Evolutionary conservation across 2,888 invertebrate species (phyloP).

Genomic region (Erannis defoliaria): DNA sequence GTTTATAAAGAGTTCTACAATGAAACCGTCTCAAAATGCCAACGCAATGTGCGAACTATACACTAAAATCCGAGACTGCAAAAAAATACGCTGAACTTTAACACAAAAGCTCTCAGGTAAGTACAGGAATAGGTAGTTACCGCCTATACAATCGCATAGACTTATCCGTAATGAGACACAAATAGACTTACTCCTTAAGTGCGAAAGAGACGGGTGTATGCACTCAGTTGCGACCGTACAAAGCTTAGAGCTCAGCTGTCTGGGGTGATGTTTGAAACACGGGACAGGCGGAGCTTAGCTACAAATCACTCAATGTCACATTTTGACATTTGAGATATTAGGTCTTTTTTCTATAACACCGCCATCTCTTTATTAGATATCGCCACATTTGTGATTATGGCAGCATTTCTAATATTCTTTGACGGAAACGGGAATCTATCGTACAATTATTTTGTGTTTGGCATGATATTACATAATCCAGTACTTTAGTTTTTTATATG

Average conservation of each 20-base stretch:
- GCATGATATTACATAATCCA: too few relatives aligned
- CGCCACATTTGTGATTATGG: slow-evolving; percentile 28
- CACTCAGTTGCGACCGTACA: slow-evolving; percentile 74
- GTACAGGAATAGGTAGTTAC: slow-evolving; percentile 78
- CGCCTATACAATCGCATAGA: slow-evolving; percentile 81
- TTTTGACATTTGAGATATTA: slow-evolving; percentile 88
- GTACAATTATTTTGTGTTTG: neutral
- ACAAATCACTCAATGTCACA: slow-evolving; percentile 88
- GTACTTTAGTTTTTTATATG: too few relatives aligned
- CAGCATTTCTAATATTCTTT: slow-evolving; percentile 12
- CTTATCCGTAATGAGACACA: slow-evolving; percentile 73
- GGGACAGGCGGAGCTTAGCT: slow-evolving; percentile 88
- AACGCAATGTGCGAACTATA: slow-evolving; percentile 48
- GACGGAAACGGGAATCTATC: neutral
- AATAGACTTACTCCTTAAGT: slow-evolving; percentile 58
- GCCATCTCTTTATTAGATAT: slow-evolving; percentile 72
- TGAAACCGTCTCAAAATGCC: slow-evolving; percentile 34
- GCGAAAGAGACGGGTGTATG: slow-evolving; percentile 74
- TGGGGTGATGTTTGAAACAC: slow-evolving; percentile 87
- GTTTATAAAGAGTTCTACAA: slow-evolving; percentile 28
- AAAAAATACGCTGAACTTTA: slow-evolving; percentile 83
- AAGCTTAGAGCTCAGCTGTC: slow-evolving; percentile 85
- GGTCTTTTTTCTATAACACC: slow-evolving; percentile 86
- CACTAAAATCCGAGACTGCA: slow-evolving; percentile 75
- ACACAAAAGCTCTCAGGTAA: slow-evolving; percentile 86